A percentile compares a stretch with the other conserved stretches of the same genome.
Evolutionary conservation across 2,888 invertebrate genomes (phyloP).

Genomic region (Drosophila aldrichi): DNA sequence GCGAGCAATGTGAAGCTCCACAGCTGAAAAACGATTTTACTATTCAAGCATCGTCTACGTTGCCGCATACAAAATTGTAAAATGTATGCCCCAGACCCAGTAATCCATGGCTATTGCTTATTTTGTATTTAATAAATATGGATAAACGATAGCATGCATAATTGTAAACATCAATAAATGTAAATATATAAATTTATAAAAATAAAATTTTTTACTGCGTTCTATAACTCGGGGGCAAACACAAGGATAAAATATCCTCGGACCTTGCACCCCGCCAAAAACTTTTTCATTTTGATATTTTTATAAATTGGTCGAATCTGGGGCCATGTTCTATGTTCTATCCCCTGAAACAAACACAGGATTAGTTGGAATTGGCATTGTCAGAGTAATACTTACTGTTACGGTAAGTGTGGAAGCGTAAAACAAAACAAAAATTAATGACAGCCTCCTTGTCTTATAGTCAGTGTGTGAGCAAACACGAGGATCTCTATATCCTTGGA

Average conservation of each 20-base stretch:
- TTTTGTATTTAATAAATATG: no score
- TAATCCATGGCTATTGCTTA: not conserved
- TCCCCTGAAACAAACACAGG: not conserved
- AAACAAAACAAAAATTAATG: not conserved
- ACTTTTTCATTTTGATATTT: no score
- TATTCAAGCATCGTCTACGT: no score
- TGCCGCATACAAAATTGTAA: no score
- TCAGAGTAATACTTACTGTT: not conserved
- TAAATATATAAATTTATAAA: no score
- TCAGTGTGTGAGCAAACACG: not conserved
- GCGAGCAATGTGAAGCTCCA: no score
- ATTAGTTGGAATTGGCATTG: not conserved
- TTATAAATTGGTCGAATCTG: no score
- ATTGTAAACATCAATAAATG: no score
- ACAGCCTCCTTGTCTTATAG: not conserved
- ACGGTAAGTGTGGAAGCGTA: not conserved
- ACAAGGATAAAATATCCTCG: slow-evolving; percentile 9
- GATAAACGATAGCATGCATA: no score
- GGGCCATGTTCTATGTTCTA: no score
- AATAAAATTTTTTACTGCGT: no score
- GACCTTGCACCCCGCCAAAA: slow-evolving; percentile 2
- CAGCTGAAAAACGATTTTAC: no score
- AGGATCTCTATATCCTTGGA: not conserved
- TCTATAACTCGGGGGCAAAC: not conserved
- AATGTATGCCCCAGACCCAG: slow-evolving; percentile 19